Evolutionary conservation across 2,888 invertebrate genomes (phyloP).

Genomic region (Drosophila borealis): DNA sequence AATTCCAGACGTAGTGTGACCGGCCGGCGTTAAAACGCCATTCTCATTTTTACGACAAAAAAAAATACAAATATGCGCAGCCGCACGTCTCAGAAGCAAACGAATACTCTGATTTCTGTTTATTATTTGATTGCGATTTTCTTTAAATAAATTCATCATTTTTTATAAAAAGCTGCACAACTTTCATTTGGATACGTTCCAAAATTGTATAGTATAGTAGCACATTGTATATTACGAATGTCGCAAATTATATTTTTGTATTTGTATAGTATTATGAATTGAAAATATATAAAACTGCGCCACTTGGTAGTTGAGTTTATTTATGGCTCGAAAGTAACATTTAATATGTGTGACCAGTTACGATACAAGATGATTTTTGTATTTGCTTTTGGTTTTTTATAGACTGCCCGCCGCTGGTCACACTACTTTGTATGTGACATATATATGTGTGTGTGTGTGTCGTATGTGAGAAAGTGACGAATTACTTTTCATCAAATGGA

Average conservation of each 20-base stretch:
- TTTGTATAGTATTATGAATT: neutral
- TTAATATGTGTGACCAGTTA: slow-evolving; percentile 8
- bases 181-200: neutral
- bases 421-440: slow-evolving; percentile 46
- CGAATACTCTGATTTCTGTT: neutral
- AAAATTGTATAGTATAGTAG: neutral
- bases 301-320: neutral
- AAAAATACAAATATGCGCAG: slow-evolving; percentile 4
- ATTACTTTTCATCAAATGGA: slow-evolving; percentile 83
- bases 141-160: neutral
- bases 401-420: slow-evolving; percentile 16
- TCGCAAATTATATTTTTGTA: neutral
- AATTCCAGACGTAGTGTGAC: slow-evolving; percentile 23
- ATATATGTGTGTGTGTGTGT: slow-evolving; percentile 56
- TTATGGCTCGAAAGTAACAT: neutral
- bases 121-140: neutral
- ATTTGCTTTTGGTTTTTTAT: slow-evolving; percentile 4
- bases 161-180: neutral
- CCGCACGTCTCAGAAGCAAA: neutral
- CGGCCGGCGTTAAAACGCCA: neutral
- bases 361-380: neutral
- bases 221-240: neutral
- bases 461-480: slow-evolving; percentile 83
- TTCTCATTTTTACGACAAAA: slow-evolving; percentile 12
- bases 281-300: neutral